These are phyloP conservation scores for Alviniconcha strummeri DNA, from an alignment of 2,888 invertebrate genomes.

Conservation along the genomic window DNA sequence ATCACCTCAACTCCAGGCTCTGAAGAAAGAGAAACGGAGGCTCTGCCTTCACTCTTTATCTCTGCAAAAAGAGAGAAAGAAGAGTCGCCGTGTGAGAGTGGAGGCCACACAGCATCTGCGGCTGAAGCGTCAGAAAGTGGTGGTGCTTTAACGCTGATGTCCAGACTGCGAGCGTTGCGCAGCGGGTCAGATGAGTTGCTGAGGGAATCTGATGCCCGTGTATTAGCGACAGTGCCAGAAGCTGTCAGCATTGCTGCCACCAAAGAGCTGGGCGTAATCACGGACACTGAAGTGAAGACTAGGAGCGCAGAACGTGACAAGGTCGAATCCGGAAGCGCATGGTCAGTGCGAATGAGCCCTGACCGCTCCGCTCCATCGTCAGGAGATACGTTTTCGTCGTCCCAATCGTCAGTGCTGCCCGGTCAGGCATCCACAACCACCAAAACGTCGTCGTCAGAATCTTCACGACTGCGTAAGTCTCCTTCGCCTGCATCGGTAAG, in stretches of 20 bases:
- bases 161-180: conserved; percentile 6
- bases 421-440: background rate
- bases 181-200: background rate
- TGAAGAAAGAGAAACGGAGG: conserved; percentile 13
- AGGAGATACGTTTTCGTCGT: background rate
- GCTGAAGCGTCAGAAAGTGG: background rate
- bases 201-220: too few species aligned
- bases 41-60: conserved; percentile 24
- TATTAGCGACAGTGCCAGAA: too few species aligned
- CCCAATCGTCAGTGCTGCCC: background rate
- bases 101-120: background rate
- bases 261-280: too few species aligned
- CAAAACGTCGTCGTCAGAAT: conserved; percentile 11
- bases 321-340: too few species aligned
- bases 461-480: background rate
- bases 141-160: background rate
- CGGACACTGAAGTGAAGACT: too few species aligned
- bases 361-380: background rate
- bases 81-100: conserved; percentile 15
- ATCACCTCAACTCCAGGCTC: background rate
- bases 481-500: background rate
- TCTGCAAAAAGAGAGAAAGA: conserved; percentile 26
- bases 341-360: background rate
- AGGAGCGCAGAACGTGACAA: too few species aligned
- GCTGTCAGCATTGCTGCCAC: too few species aligned